phyloP scores from a whole-genome alignment of 1,140 invertebrate genomes.

The Formica selysi region DNA sequence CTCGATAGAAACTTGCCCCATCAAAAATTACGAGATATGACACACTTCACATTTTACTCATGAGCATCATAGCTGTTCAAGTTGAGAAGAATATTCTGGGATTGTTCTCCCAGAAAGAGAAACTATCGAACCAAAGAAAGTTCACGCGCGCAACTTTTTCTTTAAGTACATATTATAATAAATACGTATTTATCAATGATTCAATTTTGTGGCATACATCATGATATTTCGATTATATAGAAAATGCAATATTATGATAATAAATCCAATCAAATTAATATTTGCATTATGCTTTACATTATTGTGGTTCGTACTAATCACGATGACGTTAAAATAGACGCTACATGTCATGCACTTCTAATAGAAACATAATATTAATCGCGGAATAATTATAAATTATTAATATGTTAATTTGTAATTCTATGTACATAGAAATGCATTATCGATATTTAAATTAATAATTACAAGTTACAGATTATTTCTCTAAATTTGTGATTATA shows the following conservation, averaged over 20 bases:
- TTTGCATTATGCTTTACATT: slow-evolving; percentile 36
- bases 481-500: neutral
- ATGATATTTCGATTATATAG: neutral
- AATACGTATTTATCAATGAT: slow-evolving; percentile 5
- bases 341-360: neutral
- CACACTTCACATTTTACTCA: neutral
- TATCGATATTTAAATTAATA: slow-evolving; percentile 18
- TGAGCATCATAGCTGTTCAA: neutral
- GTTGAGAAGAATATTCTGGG: neutral
- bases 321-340: neutral
- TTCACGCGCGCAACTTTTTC: neutral
- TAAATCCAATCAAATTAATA: slow-evolving; percentile 43
- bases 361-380: slow-evolving; percentile 46
- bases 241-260: slow-evolving; percentile 24
- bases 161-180: neutral
- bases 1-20: slow-evolving; percentile 42
- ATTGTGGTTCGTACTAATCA: slow-evolving; percentile 14
- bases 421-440: neutral
- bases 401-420: slow-evolving; percentile 26
- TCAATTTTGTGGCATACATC: neutral
- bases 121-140: neutral
- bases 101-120: neutral
- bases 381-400: slow-evolving; percentile 35
- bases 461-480: slow-evolving; percentile 39
- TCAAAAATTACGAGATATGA: slow-evolving; percentile 41